Evolutionary conservation across 2,888 invertebrate species (phyloP).

Genomic region (Electrophaes corylata): DNA sequence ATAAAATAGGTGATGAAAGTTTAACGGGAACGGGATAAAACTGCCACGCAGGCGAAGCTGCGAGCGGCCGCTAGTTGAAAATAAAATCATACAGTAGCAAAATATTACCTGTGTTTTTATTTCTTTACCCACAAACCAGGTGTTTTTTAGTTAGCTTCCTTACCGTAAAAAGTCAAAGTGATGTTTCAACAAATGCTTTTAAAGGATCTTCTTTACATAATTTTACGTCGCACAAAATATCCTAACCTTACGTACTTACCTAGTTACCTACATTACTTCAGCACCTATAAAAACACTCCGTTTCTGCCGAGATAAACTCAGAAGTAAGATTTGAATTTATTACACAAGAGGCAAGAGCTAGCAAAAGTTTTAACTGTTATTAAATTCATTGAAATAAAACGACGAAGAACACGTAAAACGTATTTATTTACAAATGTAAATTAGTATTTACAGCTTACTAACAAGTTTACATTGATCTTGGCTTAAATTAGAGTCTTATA

Average conservation of each 20-base stretch:
- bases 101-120: too few species aligned
- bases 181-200: constrained; percentile 34
- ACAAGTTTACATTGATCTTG: constrained; percentile 47
- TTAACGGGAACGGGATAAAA: too few species aligned
- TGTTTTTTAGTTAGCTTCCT: neutral
- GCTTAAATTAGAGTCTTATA: constrained; percentile 38
- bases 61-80: too few species aligned
- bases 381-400: constrained; percentile 47
- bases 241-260: constrained; percentile 11
- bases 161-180: constrained; percentile 22
- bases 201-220: constrained; percentile 39
- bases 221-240: constrained; percentile 33
- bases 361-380: constrained; percentile 5
- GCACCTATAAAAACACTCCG: constrained; percentile 38
- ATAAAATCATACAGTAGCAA: too few species aligned
- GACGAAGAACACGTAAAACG: constrained; percentile 70
- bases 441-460: constrained; percentile 61
- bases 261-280: constrained; percentile 35
- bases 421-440: constrained; percentile 74
- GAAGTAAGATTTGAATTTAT: constrained; percentile 30
- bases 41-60: too few species aligned
- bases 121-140: neutral
- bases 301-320: constrained; percentile 22
- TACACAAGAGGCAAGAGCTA: constrained; percentile 24
- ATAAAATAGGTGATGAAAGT: too few species aligned